These are phyloP conservation scores for Sepioteuthis lessoniana DNA, from an alignment of 2,888 invertebrate genomes.

Conservation along the genomic window DNA sequence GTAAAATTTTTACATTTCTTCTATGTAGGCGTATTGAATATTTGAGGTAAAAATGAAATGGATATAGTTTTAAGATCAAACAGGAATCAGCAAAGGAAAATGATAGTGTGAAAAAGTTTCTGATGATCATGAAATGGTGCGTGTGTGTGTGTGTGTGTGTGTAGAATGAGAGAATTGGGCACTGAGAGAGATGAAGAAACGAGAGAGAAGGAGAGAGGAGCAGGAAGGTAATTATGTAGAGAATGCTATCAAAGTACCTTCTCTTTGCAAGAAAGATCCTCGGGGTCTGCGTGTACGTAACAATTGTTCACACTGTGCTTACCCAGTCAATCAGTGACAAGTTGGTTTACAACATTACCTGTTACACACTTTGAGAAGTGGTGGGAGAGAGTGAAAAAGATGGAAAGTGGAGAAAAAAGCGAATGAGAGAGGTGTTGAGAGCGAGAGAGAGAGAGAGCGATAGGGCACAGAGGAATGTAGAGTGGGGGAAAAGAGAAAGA, in stretches of 20 bases:
- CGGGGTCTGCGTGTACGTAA: neutral
- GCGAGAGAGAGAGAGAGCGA: neutral
- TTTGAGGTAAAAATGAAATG: neutral
- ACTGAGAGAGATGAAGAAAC: neutral
- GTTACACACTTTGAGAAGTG: neutral
- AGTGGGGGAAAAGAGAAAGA: too few species aligned
- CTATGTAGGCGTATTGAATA: neutral
- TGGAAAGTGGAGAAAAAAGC: neutral
- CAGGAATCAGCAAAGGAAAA: neutral
- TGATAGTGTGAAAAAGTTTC: neutral
- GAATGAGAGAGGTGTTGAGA: too few species aligned
- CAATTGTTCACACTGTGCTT: neutral
- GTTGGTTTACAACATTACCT: neutral
- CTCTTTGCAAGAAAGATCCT: neutral
- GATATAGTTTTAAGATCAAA: constrained; percentile 33
- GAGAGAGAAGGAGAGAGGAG: neutral
- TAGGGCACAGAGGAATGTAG: neutral
- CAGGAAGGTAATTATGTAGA: neutral
- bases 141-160: too few species aligned
- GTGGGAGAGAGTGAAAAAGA: neutral
- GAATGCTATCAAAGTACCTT: neutral
- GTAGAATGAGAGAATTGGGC: too few species aligned
- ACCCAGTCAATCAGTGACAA: constrained; percentile 33
- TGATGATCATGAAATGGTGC: neutral
- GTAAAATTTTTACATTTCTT: neutral